Evolutionary conservation across 2,888 invertebrate species (phyloP), one percentile per base, ranked within the genome.

Genomic region (Plutella xylostella): DNA sequence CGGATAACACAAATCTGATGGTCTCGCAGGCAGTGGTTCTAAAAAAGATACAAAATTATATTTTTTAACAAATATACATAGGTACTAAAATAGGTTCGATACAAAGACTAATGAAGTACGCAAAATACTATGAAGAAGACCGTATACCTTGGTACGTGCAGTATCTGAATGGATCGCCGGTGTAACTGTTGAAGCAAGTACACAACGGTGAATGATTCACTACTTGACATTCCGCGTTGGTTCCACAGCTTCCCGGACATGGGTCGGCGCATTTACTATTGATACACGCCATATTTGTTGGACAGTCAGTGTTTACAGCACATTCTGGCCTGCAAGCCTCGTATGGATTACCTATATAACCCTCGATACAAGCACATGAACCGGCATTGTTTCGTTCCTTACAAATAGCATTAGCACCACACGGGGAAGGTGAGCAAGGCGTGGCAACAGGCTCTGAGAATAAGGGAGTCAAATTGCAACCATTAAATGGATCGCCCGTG

Each of bases 281-380:
- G 3, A 90, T 74, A 58, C 92, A 92, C 5, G 91, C 91, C 60
- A 70, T 86, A 57, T 89, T 88, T 3, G 90, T 86, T 1, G 89
- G 73, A 61, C 92, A 92, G 61, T 92, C 92, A 0, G 89, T 88
- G 65, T 90, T 91, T 2, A 90, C 72, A 1, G 88, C 77, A 65
- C 92, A 92, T 76, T 92, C 91, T 12, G 91, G 91, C 45, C 92
- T 83, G 59, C 92, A 92, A 12, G 89, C 90, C 70, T 90, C 90
- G 54, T 92, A 92, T 19, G 93, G 92, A 72, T 93, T 91, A 48
- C 93, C 93, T 52, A 88, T 85, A 60, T 90, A 91, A 44, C 89
- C 90, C 14, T 89, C 86, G 21, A 89, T 61, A 60, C 93, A 93
- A 49, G 85, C 85, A 58, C 93, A 93, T 1, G 91, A 82, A 48